Evolutionary conservation across 2,113 vertebrate genomes (phyloP).

Genomic region (Hemicordylus capensis): DNA sequence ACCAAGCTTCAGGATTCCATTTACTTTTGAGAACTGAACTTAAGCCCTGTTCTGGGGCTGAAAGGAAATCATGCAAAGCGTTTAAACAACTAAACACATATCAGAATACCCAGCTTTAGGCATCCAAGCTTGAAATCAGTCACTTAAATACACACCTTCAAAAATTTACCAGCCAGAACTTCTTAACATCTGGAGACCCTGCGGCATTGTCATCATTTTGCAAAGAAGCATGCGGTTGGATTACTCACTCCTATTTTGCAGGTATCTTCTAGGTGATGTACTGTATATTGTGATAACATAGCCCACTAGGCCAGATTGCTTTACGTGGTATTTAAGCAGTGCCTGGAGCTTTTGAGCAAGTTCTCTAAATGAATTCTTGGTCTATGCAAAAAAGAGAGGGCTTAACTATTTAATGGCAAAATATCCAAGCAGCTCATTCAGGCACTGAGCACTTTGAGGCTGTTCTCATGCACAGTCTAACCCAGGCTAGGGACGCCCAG

Average conservation of each 20-base stretch:
- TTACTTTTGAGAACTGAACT: neutral
- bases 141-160: neutral
- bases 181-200: neutral
- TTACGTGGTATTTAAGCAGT: neutral
- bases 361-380: neutral
- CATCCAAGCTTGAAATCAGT: neutral
- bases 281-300: neutral
- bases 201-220: neutral
- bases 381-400: neutral
- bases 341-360: neutral
- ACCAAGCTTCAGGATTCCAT: neutral
- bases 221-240: neutral
- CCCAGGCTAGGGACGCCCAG: too few relatives aligned
- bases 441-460: neutral
- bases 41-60: neutral
- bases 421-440: neutral
- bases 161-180: neutral
- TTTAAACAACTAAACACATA: neutral
- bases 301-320: neutral
- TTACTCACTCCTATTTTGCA: neutral
- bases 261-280: neutral
- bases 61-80: neutral
- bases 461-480: too few relatives aligned
- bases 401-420: neutral
- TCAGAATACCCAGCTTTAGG: neutral